phyloP scores from a whole-genome alignment of 2,113 vertebrate genomes.

The Caretta caretta region DNA sequence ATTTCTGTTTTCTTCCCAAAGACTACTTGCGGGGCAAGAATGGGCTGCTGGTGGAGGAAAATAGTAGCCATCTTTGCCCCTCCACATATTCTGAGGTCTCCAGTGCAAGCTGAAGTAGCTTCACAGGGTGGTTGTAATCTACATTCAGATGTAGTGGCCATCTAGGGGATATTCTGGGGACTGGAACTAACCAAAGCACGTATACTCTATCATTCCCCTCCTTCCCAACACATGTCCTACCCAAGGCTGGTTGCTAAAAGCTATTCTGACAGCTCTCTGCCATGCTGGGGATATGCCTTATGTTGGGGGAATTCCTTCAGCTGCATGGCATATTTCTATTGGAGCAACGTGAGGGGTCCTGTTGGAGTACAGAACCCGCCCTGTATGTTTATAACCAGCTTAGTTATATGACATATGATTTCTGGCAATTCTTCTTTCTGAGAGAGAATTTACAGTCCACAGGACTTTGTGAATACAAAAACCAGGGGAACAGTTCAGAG shows the following conservation, averaged over 20 bases:
- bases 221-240: not conserved
- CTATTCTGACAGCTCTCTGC: not conserved
- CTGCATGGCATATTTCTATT: not conserved
- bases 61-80: not conserved
- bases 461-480: not conserved
- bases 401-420: not conserved
- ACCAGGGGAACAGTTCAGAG: not conserved
- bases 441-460: not conserved
- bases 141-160: not conserved
- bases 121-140: not conserved
- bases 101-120: not conserved
- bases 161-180: not conserved
- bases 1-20: not conserved
- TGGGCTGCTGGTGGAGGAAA: rapidly evolving
- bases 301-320: not conserved
- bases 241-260: not conserved
- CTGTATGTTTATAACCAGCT: not conserved
- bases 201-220: not conserved
- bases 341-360: not conserved
- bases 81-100: not conserved
- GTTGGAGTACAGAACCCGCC: not conserved
- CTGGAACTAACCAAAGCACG: not conserved
- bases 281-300: not conserved
- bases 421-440: not conserved
- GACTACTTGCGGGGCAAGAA: not conserved